Evolutionary conservation across 2,888 invertebrate species (phyloP), one percentile per base, ranked within the genome.

Genomic region (Stenurella melanura): DNA sequence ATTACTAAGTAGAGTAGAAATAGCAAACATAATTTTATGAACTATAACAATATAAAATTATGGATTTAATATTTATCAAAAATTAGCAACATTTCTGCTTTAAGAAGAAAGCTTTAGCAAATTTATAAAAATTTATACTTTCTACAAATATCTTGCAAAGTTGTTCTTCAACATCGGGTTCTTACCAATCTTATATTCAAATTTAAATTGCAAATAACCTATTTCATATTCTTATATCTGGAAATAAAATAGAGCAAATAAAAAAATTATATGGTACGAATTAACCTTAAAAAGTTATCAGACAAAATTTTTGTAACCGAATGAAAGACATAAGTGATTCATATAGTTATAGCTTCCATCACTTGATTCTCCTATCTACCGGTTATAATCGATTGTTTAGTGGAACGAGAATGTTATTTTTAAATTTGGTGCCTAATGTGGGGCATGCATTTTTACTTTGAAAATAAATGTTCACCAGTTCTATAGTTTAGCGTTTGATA

Each of bases 11-110:
- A 50, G 57, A 34, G 12, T 56, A 64, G 34, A 34, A 0, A 56
- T 18, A 58, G 18, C 18, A 54, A 17, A 64, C 6, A 57, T 74
- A 61, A 67, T 74, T 74, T 69, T 69, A 74, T 74, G 70, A 69
- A 74, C 60, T 73, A 64, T 58, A 17, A 42, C 19, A n/a, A 1
- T n/a, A 50, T n/a, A n/a, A 15, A 50, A n/a, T 50, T 15, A 50
- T n/a, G 6, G 5, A 50, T 50, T 50, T 50, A 50, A 50, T n/a
- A n/a, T 5, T 50, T 50, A n/a, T 50, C n/a, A 50, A 50, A 50
- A 6, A 50, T n/a, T 6, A n/a, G 12, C 12, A 0, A n/a, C 50
- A 6, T 50, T 12, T 50, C 2, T 50, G n/a, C n/a, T 50, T 50
- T 2, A 50, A 50, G 10, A 50, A 50, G n/a, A 12, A 50, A 2